Evolutionary conservation across 2,113 vertebrate species (phyloP), one percentile per base, ranked within the genome.

Genomic region (Thymallus thymallus): DNA sequence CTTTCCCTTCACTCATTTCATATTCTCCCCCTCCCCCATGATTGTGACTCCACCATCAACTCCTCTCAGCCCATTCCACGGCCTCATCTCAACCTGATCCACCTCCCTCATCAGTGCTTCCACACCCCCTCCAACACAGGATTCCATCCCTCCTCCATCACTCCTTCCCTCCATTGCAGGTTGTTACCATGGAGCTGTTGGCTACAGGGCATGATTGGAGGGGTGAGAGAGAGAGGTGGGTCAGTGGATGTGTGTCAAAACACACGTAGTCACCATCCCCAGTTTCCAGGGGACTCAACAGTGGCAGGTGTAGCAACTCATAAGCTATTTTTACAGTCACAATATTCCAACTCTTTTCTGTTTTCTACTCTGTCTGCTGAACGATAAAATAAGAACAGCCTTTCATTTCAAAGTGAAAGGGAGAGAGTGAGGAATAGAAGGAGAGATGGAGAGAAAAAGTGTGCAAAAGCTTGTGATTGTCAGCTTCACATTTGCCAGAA

Each of bases 401-500:
- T 67, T 67, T n/a, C 6, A n/a, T 67, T 67, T 41, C 65, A 16
- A 32, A 18, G 14, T 29, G 29, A 29, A 64, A 64, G 30, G 18
- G 29, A 66, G 29, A 66, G 30, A 10, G 30, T 18, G 24, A 20
- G 63, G 24, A 26, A 65, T 6, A 66, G 16, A 14, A 32, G 13
- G 26, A n/a, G 30, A 45, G 35, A 68, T 20, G 22, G 32, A 45
- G 32, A 23, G n/a, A 68, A 35, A 64, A 23, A 62, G 14, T 18
- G 7, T 6, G 60, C 16, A 61, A 72, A 18, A 45, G 6, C 56
- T 71, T 68, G 6, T 75, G 26, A 70, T 69, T 76, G 72, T 60
- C 60, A 64, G 73, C 70, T 78, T 80, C 58, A 68, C 16, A 70
- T 72, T 72, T 69, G 48, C 68, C 45, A 18, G 58, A 75, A 75